phyloP scores from a whole-genome alignment of 2,113 vertebrate species.

The Peucedramus taeniatus region DNA sequence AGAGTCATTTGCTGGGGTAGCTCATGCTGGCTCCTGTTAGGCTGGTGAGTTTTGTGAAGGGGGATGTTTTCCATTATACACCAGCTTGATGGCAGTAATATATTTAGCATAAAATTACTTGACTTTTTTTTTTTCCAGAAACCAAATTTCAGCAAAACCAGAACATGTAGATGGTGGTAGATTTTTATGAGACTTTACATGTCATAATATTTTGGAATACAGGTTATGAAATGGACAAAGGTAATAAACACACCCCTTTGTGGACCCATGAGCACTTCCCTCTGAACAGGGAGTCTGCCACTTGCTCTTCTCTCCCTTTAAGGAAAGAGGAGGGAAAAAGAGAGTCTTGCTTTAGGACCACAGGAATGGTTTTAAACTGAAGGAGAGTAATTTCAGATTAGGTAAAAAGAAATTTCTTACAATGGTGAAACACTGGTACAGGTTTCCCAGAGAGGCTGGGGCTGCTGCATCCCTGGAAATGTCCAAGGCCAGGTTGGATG shows the following conservation, averaged over 20 bases:
- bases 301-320: background rate
- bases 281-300: background rate
- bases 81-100: background rate
- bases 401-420: background rate
- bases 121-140: background rate
- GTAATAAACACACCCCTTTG: accelerated
- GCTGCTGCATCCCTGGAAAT: background rate
- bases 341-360: background rate
- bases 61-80: background rate
- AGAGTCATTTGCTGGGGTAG: background rate
- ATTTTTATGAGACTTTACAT: background rate
- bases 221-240: background rate
- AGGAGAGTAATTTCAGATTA: background rate
- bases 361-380: background rate
- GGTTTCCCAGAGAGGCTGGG: background rate
- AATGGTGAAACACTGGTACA: accelerated
- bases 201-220: background rate
- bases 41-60: background rate
- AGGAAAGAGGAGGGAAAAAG: background rate
- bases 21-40: background rate
- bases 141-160: background rate
- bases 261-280: background rate
- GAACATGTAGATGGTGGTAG: accelerated
- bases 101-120: background rate
- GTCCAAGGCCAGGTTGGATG: background rate